Conservation (phyloP, 1,140 invertebrate genomes). For the Mamestra configurata region DNA sequence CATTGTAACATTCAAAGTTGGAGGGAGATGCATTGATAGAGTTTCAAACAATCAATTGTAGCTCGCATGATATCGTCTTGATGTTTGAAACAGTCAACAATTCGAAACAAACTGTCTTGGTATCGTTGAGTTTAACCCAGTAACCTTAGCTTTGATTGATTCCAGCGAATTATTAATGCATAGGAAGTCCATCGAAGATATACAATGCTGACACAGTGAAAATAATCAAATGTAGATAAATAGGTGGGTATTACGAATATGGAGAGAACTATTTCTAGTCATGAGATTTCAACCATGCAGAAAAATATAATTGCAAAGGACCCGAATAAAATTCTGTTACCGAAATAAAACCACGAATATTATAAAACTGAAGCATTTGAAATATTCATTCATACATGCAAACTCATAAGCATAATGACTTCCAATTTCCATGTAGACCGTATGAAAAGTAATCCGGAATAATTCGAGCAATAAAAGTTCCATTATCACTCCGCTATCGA, state of each 20-base stretch:
- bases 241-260: too few species aligned
- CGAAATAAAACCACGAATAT: neutral
- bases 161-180: neutral
- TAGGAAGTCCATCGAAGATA: too few species aligned
- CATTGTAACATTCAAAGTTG: neutral
- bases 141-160: neutral
- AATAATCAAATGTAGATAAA: too few species aligned
- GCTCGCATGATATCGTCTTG: too few species aligned
- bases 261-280: neutral
- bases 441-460: slow-evolving; percentile 43
- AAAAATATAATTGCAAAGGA: too few species aligned
- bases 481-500: slow-evolving; percentile 43
- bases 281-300: too few species aligned
- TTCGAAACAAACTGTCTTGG: neutral
- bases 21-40: neutral
- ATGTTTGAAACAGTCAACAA: neutral
- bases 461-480: slow-evolving; percentile 45
- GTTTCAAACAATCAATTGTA: neutral
- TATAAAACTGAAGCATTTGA: slow-evolving; percentile 26
- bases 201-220: too few species aligned
- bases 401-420: slow-evolving; percentile 50
- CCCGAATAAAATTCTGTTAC: too few species aligned
- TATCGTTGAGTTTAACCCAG: neutral
- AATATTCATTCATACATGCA: slow-evolving; percentile 47
- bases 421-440: slow-evolving; percentile 44